A percentile compares a stretch with the other conserved stretches of the same genome.
Evolutionary conservation across 1,140 invertebrate genomes (phyloP).

Genomic region (Anoplophora glabripennis): DNA sequence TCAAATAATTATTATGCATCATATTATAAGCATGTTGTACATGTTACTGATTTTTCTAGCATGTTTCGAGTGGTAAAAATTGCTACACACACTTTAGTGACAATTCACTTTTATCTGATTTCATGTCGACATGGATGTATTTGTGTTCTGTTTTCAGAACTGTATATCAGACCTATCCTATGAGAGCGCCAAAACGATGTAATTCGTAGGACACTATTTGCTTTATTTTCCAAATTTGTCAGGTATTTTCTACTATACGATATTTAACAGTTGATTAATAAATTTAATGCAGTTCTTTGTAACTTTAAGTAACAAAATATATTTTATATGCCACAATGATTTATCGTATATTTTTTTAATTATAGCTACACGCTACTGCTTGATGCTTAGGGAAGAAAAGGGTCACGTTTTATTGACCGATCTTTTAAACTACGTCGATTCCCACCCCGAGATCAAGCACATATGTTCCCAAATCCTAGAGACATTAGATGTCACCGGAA

Average conservation of each 20-base stretch:
- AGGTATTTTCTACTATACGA: neutral
- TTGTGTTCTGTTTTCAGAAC: too few relatives aligned
- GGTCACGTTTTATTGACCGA: slow-evolving; percentile 57
- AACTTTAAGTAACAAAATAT: too few relatives aligned
- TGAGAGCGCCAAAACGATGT: too few relatives aligned
- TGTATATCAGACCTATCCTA: too few relatives aligned
- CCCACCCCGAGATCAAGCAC: slow-evolving; percentile 48
- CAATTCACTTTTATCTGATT: too few relatives aligned
- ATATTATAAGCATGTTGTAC: too few relatives aligned
- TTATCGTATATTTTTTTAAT: slow-evolving; percentile 22
- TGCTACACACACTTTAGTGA: too few relatives aligned
- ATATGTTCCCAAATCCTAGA: slow-evolving; percentile 53
- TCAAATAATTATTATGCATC: too few relatives aligned
- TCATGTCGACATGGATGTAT: too few relatives aligned
- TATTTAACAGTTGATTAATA: neutral
- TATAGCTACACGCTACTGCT: slow-evolving; percentile 70
- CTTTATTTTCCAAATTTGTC: neutral
- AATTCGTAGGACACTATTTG: slow-evolving; percentile 2
- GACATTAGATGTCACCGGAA: slow-evolving; percentile 35
- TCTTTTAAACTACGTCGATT: slow-evolving; percentile 44
- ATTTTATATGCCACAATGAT: too few relatives aligned
- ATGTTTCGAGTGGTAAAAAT: too few relatives aligned
- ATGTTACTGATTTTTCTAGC: too few relatives aligned
- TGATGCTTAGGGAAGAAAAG: slow-evolving; percentile 66
- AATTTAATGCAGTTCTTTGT: neutral